Percentiles rank a stretch among this genome's conserved stretches.
These are phyloP conservation scores for Lumbricus terrestris DNA, from an alignment of 2,888 invertebrate genomes.

Conservation along the genomic window DNA sequence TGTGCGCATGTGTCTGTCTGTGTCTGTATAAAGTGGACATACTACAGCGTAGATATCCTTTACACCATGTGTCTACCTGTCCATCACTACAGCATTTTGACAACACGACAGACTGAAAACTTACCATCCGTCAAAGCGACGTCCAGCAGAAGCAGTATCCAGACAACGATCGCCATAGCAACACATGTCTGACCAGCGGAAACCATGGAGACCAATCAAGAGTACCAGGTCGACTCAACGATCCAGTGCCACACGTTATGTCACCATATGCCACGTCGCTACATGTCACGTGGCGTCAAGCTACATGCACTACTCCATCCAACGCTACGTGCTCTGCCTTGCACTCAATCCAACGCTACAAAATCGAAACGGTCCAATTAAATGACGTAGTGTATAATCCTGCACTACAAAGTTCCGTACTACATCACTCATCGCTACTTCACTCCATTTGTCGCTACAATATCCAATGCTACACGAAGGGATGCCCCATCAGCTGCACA, in stretches of 20 bases:
- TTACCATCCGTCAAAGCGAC: background rate
- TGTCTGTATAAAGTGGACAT: too few relatives aligned
- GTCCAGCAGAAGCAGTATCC: slow-evolving; percentile 8
- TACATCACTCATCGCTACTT: background rate
- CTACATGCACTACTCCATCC: background rate
- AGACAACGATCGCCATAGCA: background rate
- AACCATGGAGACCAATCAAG: slow-evolving; percentile 11
- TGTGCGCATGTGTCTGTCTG: too few relatives aligned
- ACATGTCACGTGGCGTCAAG: too few relatives aligned
- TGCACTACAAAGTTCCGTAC: background rate
- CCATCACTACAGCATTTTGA: too few relatives aligned
- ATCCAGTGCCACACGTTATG: background rate
- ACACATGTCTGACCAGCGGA: background rate
- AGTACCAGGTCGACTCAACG: background rate
- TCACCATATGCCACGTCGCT: background rate
- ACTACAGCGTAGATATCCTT: too few relatives aligned
- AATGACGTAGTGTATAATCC: background rate
- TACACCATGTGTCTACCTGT: too few relatives aligned
- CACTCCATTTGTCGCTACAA: background rate
- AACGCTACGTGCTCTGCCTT: background rate
- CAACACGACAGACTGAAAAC: background rate
- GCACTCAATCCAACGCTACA: background rate
- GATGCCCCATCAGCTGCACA: background rate
- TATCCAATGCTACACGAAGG: background rate
- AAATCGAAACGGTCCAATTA: background rate